A percentile compares a stretch with the other conserved stretches of the same genome.
phyloP scores from a whole-genome alignment of 2,888 invertebrate species.

The Ecliptopera silaceata region DNA sequence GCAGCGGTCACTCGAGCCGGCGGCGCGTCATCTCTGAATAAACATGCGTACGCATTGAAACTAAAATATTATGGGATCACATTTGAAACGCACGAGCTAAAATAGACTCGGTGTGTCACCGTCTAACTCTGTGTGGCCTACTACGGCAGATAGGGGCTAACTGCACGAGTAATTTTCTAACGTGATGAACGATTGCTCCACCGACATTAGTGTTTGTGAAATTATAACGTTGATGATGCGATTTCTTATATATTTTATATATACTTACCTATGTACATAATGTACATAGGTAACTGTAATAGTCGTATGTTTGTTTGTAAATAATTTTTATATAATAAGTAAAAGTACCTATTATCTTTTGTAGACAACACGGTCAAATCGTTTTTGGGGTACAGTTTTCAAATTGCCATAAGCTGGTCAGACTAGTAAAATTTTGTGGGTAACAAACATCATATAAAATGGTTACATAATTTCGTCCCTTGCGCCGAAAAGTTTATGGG shows the following conservation, averaged over 20 bases:
- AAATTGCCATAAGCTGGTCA: too few relatives aligned
- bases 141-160: constrained; percentile 38
- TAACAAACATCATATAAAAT: not conserved
- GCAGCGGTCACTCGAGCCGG: constrained; percentile 43
- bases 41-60: constrained; percentile 75
- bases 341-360: too few relatives aligned
- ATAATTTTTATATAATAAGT: too few relatives aligned
- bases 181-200: not conserved
- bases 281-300: too few relatives aligned
- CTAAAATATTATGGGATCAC: constrained; percentile 78
- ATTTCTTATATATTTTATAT: too few relatives aligned
- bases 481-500: not conserved
- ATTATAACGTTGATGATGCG: not conserved
- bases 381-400: too few relatives aligned
- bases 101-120: constrained; percentile 70
- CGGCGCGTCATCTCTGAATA: constrained; percentile 67
- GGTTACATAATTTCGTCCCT: not conserved
- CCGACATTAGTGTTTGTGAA: not conserved
- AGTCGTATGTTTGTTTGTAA: too few relatives aligned
- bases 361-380: too few relatives aligned
- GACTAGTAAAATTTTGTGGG: not conserved
- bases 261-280: too few relatives aligned
- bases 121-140: constrained; percentile 47
- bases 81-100: constrained; percentile 67
- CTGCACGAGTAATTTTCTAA: constrained; percentile 3